These are phyloP conservation scores for Apoderus coryli DNA, from an alignment of 2,888 invertebrate species.

Conservation along the genomic window DNA sequence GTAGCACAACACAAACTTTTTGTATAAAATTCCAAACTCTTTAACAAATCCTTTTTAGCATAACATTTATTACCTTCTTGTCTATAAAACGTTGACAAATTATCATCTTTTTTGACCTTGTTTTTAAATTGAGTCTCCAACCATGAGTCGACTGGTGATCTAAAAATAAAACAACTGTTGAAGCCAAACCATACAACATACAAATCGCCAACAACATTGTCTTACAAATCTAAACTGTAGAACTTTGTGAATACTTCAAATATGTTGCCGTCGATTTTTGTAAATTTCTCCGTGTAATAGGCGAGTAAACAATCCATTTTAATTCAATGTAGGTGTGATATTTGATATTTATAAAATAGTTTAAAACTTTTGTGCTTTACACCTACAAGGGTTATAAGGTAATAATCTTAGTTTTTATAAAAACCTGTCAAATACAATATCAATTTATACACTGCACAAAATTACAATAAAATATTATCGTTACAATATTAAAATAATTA, in stretches of 20 bases:
- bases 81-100: slow-evolving; percentile 27
- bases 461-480: too few species aligned
- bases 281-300: slow-evolving; percentile 24
- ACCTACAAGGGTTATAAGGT: too few species aligned
- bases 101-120: slow-evolving; percentile 25
- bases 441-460: too few species aligned
- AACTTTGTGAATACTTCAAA: slow-evolving; percentile 25
- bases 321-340: too few species aligned
- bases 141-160: slow-evolving; percentile 28
- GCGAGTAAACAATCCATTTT: slow-evolving; percentile 25
- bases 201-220: too few species aligned
- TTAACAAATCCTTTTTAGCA: slow-evolving; percentile 35
- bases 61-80: slow-evolving; percentile 45
- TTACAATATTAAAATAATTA: too few species aligned
- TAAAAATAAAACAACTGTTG: slow-evolving; percentile 24
- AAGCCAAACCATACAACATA: too few species aligned
- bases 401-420: too few species aligned
- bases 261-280: slow-evolving; percentile 24
- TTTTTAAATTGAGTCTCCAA: slow-evolving; percentile 25
- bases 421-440: too few species aligned
- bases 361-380: too few species aligned
- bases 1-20: slow-evolving; percentile 46
- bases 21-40: slow-evolving; percentile 44
- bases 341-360: too few species aligned
- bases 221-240: slow-evolving; percentile 24